Conservation (phyloP, 2,888 invertebrate genomes). For the Monopis laevigella region DNA sequence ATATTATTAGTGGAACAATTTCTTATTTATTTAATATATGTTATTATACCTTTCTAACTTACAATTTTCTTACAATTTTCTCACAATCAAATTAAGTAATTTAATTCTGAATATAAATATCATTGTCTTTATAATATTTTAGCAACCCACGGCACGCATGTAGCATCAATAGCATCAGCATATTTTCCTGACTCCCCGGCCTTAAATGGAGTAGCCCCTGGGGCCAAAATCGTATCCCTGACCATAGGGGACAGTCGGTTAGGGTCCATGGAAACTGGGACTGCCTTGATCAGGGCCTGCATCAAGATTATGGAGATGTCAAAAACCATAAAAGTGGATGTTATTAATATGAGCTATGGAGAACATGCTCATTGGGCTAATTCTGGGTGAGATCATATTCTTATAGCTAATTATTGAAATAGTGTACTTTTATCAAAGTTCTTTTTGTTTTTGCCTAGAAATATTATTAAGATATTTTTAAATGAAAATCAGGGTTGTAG, state of each 20-base stretch:
- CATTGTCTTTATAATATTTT: too few species aligned
- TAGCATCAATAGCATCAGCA: constrained; percentile 95
- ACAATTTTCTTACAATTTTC: too few species aligned
- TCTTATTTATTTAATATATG: too few species aligned
- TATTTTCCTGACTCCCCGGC: constrained; percentile 88
- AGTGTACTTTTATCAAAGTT: too few species aligned
- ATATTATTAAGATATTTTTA: too few species aligned
- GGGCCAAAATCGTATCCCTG: constrained; percentile 92
- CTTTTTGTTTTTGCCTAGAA: too few species aligned
- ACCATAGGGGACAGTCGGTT: constrained; percentile 94
- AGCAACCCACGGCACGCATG: constrained; percentile 98
- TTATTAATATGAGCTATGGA: constrained; percentile 98
- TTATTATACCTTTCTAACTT: too few species aligned
- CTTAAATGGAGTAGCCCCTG: constrained; percentile 94
- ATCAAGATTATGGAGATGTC: constrained; percentile 82
- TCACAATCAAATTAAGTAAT: too few species aligned
- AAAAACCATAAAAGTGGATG: constrained; percentile 73
- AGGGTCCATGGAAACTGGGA: constrained; percentile 93
- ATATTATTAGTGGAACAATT: too few species aligned
- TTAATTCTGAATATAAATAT: too few species aligned
- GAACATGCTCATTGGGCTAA: constrained; percentile 94
- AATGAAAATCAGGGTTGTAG: too few species aligned
- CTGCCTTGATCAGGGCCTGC: constrained; percentile 91
- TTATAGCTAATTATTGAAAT: too few species aligned
- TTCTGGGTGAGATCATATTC: constrained; percentile 87